Evolutionary conservation across 2,113 vertebrate genomes (phyloP), one percentile per base, ranked within the genome.

Genomic region (Nothoprocta pentlandii): DNA sequence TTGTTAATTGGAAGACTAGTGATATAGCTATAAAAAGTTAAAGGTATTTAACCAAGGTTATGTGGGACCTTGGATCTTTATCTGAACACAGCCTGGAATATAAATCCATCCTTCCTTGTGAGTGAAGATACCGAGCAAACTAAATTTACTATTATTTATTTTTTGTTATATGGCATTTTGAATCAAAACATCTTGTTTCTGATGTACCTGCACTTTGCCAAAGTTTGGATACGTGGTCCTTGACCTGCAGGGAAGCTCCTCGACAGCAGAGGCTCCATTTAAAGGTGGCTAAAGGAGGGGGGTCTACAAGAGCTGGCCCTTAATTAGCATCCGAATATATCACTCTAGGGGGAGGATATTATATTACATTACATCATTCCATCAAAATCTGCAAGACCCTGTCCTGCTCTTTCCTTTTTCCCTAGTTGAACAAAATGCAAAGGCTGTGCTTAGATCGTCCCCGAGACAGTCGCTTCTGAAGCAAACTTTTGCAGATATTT

Each of bases 401-500:
- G 30, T 85, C 47, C 62, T n/a, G 9, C 62, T 93, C n/a, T 93
- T 93, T 85, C 36, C 23, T 91, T 87, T 59, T 74, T 61, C 90
- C 14, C 56, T 81, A 44, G 69, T 62, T 32, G 10, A 26, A 41
- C 17, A 51, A 79, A 84, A 90, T 12, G 44, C 49, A 77, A 69
- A 90, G 47, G 75, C 81, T 76, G 12, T 54, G 66, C 58, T 76
- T 12, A 13, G 26, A 15, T 89, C 36, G 67, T 86, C 68, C 53
- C 56, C 0, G 12, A 44, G 59, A 91, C 51, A 85, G 69, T 81
- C 85, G 51, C 67, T 90, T 78, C 59, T 85, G 70, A 56, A 85
- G 71, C 49, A 83, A 85, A 87, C 82, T 90, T 82, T 41, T 81
- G 71, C 62, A 39, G 62, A 10, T 92, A 47, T 93, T 97, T 95